These are phyloP conservation scores for Heterodera schachtii DNA, from an alignment of 1,140 invertebrate genomes.

Conservation along the genomic window DNA sequence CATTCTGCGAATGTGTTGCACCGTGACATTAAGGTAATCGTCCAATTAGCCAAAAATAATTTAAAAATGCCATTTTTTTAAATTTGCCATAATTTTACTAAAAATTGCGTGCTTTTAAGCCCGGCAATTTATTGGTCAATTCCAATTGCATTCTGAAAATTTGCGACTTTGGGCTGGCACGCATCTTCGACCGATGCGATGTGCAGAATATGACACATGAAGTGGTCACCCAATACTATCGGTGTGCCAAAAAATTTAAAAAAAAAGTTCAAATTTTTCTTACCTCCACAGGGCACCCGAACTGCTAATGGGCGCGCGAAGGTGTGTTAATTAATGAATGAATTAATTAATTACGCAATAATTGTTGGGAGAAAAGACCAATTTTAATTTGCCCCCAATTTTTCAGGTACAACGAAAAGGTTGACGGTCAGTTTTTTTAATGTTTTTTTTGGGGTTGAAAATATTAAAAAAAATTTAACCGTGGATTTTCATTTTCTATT, in stretches of 20 bases:
- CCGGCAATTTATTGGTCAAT: conserved; percentile 52
- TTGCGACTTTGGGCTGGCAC: conserved; percentile 93
- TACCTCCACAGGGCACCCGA: conserved; percentile 68
- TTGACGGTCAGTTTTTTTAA: conserved; percentile 1
- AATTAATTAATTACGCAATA: no score
- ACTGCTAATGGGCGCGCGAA: conserved; percentile 69
- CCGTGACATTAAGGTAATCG: conserved; percentile 84
- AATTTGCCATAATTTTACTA: background rate
- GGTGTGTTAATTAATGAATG: conserved; percentile 2
- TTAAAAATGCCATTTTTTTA: conserved; percentile 68
- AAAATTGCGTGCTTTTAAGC: background rate
- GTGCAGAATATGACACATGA: conserved; percentile 95
- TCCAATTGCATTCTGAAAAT: conserved; percentile 72
- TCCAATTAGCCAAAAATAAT: conserved; percentile 83
- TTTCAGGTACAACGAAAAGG: conserved; percentile 21
- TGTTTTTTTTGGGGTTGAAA: conserved; percentile 74
- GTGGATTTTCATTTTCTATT: no score
- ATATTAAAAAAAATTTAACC: conserved; percentile 69
- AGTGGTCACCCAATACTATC: conserved; percentile 70
- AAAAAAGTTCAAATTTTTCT: background rate
- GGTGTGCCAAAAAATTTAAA: conserved; percentile 12
- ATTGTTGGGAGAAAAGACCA: no score
- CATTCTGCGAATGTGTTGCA: conserved; percentile 96
- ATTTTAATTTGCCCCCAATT: background rate
- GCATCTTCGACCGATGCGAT: conserved; percentile 86